phyloP scores from a whole-genome alignment of 2,113 vertebrate species.

The Excalfactoria chinensis region DNA sequence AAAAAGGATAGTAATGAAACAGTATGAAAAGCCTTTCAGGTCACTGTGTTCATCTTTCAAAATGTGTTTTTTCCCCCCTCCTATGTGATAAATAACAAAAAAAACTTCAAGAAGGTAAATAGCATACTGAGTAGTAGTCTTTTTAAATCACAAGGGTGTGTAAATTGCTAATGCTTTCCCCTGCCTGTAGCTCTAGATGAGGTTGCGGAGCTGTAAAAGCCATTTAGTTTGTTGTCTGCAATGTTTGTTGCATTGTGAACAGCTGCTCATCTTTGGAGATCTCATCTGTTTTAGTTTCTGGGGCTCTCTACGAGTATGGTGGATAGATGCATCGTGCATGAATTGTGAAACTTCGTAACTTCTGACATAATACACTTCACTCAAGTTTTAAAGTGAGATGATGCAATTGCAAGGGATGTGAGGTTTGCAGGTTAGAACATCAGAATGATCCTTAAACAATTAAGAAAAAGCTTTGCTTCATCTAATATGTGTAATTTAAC shows the following conservation, averaged over 20 bases:
- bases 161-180: neutral
- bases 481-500: neutral
- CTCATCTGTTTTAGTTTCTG: neutral
- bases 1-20: neutral
- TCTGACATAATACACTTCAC: neutral
- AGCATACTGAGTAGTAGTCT: neutral
- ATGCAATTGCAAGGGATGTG: neutral
- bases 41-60: neutral
- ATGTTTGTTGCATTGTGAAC: neutral
- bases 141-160: neutral
- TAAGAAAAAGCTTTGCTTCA: neutral
- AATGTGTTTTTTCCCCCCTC: neutral
- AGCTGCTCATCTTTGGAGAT: neutral
- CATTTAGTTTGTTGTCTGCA: neutral
- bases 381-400: neutral
- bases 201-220: neutral
- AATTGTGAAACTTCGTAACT: too few species aligned
- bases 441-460: neutral
- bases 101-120: neutral
- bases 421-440: neutral
- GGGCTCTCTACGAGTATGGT: neutral
- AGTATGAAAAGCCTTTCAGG: neutral
- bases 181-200: fast-evolving
- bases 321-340: neutral
- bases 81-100: neutral